Conservation (phyloP, 2,888 invertebrate genomes). For the Ophion ellenae region DNA sequence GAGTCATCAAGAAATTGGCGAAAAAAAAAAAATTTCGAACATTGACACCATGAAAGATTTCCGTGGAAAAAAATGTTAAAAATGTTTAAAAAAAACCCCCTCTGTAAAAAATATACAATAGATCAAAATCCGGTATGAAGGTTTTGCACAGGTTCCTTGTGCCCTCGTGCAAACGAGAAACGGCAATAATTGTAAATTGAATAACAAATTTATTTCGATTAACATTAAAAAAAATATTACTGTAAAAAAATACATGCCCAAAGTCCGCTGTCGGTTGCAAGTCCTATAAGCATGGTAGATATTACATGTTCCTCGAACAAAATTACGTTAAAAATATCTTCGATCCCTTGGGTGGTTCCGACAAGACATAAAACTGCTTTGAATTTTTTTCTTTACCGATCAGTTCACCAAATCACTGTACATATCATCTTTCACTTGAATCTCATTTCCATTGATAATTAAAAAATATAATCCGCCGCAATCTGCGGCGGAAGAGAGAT, state of each 20-base stretch:
- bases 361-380: background rate
- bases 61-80: background rate
- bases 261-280: slow-evolving; percentile 55
- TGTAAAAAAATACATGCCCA: slow-evolving; percentile 24
- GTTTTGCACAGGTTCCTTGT: background rate
- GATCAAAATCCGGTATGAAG: background rate
- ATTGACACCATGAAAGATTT: slow-evolving; percentile 52
- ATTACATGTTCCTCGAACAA: slow-evolving; percentile 58
- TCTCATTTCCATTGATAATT: background rate
- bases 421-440: background rate
- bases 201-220: background rate
- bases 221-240: background rate
- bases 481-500: no score
- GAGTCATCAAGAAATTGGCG: slow-evolving; percentile 52
- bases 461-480: background rate
- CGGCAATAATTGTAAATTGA: background rate
- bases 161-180: background rate
- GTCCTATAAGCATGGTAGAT: slow-evolving; percentile 59
- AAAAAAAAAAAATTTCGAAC: slow-evolving; percentile 55
- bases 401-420: background rate
- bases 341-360: slow-evolving; percentile 53
- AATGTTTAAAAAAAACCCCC: background rate
- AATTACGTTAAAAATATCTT: slow-evolving; percentile 56
- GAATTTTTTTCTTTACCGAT: background rate
- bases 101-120: no score